phyloP scores from a whole-genome alignment of 2,797 vertebrate species.

The Euthynnus affinis region DNA sequence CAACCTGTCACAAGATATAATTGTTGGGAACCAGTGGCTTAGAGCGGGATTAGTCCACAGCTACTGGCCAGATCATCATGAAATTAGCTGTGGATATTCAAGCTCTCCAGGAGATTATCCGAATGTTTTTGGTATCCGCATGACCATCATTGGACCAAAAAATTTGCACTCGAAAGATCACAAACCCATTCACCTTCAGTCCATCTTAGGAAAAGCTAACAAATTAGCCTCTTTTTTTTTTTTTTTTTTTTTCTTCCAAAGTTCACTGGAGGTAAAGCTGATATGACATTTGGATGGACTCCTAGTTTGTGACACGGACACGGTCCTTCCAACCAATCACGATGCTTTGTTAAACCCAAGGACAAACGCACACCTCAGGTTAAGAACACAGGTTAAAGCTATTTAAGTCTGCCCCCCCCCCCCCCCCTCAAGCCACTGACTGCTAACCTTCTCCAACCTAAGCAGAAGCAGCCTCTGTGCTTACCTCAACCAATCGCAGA shows the following conservation, averaged over 20 bases:
- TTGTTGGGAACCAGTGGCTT: too few relatives aligned
- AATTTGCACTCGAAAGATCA: too few relatives aligned
- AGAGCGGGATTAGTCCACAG: too few relatives aligned
- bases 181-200: too few relatives aligned
- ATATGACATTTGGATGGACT: slow-evolving; percentile 1
- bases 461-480: slow-evolving; percentile 32
- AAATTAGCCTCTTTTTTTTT: neutral
- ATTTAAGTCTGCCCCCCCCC: slow-evolving; percentile 38
- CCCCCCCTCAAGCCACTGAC: slow-evolving; percentile 32
- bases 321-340: neutral
- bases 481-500: slow-evolving; percentile 53
- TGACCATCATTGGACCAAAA: too few relatives aligned
- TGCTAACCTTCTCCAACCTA: slow-evolving; percentile 46
- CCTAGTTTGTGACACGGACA: slow-evolving; percentile 5
- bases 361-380: slow-evolving; percentile 1
- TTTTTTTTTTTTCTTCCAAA: neutral
- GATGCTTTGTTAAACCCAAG: slow-evolving; percentile 9
- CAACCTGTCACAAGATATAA: too few relatives aligned
- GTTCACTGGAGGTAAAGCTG: neutral
- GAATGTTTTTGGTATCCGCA: too few relatives aligned
- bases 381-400: slow-evolving; percentile 48
- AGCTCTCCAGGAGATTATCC: too few relatives aligned
- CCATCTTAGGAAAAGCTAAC: neutral
- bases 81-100: too few relatives aligned
- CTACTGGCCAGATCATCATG: too few relatives aligned